Evolutionary conservation across 2,888 invertebrate species (phyloP), one percentile per base, ranked within the genome.

Genomic region (Drosophila mulleri): DNA sequence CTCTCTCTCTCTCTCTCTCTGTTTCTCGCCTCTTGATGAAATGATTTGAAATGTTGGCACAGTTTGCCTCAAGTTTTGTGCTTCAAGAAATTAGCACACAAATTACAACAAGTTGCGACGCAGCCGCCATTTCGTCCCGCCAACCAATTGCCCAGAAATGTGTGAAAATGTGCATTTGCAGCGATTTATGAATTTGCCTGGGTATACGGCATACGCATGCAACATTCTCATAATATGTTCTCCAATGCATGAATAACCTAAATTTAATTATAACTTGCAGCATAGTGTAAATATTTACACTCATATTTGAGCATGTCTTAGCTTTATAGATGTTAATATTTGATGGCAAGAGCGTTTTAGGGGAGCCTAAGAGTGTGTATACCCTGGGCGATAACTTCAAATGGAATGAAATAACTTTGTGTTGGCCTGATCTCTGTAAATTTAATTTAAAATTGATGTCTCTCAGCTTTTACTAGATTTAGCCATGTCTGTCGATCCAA

Each of bases 81-180:
- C 52, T 67, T 58, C 77, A 68, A 60, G 77, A 84, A 82, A 89
- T 84, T 79, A 85, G 83, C 88, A 87, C 66, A 59, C 77, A 89
- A 87, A 79, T 89, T 87, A 67, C 85, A 76, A 72, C 62, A 63
- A 75, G 23, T 41, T 37, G 56, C 20, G 54, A 32, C 35, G 9
- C 5, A 26, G n/a, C 35, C 5, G 14, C 42, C 26, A 11, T 50
- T 16, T 20, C 53, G 4, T 0, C 26, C 37, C 29, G 26, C 41
- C 18, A 39, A 23, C 60, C 70, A 76, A 67, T 62, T 76, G 72
- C 11, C 58, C 53, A 56, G 42, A 72, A 75, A 72, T 72, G 62
- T 69, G 72, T 42, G 61, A 69, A 80, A 75, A 63, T 63, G 9
- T 18, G 29, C 42, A 67, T 67, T 77, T 58, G 6, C 57, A 65